Evolutionary conservation across 2,888 invertebrate species (phyloP), one percentile per base, ranked within the genome.

Genomic region (Eurois occulta): DNA sequence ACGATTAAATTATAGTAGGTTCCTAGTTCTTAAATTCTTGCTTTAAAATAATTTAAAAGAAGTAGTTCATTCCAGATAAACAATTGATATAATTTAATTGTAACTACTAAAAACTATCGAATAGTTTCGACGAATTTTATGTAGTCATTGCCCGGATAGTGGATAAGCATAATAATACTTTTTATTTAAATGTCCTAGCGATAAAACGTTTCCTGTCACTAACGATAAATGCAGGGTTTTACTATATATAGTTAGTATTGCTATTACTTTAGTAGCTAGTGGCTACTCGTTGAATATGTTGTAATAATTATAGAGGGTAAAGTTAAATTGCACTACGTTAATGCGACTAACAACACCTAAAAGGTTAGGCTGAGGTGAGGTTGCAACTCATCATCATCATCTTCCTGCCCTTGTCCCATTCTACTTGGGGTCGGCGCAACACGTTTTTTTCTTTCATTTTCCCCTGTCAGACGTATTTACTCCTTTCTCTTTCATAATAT

Each of bases 141-240:
- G 78, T 78, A 81, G 70, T 80, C 80, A 74, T 80, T 77, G 82
- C 77, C 86, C 84, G 78, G 83, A 80, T 75, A 80, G 67, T 84
- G 85, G 81, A 79, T 83, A 77, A 85, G 78, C 76, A 80, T 80
- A 84, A 84, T 67, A 67, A 62, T 60, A 32, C 32, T 76, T 86
- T 81, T 78, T 87, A 69, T 81, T 82, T 72, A 55, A 78, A 78
- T 64, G 80, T 86, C 77, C 73, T 77, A 71, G 68, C 80, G 89
- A 92, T 92, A 90, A 88, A 73, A 68, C 21, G 77, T 86, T 87
- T 91, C 88, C 88, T 89, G 88, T 78, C 32, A 83, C 80, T 75
- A 82, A 83, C 70, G 84, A 87, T 87, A 88, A 88, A 78, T 72
- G 71, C 38, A 43, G 32, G 43, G 74, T 76, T 86, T 81, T 81